Base-by-base conservation (phyloP, 2,113 vertebrate species). In the Aldabrachelys gigantea region DNA sequence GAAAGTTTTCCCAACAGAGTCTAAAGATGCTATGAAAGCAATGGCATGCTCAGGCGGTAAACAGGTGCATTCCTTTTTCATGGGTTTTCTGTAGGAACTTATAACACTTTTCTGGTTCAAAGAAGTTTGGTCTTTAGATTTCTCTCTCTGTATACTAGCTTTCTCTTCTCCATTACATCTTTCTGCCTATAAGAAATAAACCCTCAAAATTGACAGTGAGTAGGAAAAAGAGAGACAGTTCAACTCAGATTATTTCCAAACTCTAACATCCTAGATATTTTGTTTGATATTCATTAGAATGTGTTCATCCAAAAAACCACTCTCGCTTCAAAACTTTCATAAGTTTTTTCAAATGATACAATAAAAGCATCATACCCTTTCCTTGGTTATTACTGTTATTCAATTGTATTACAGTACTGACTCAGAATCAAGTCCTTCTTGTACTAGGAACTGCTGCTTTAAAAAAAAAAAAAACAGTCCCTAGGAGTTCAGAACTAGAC, bases 141-240 rank as follows among this genome's bases (percentile, higher is more conserved):
- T 50, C 6, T 85, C 91, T 35, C 72, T 80, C 76, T 50, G 52
- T 69, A 76, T 62, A 87, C 91, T 84, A 86, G 76, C 10, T 86
- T 91, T 44, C 95, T 80, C 80, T 95, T 90, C 49, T 93, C 82
- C 85, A 81, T 47, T 69, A 89, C 41, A 82, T 22, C 21, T 47
- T 90, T 96, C 69, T 59, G 59, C 59, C 62, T 13, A 80, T 82
- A 89, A 19, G 76, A 87, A 87, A 93, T 80, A 80, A 85, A 88
- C 65, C 54, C 85, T 72, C 78, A 91, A 89, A 91, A 80, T 44
- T 78, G 85, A 56, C 4, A 89, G 91, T 56, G 90, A 90, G 90
- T 93, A 94, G 84, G 75, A 87, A 87, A 91, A 81, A 80, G 80
- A 90, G 44, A 89, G 82, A 44, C 12, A 89, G 41, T 90, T 93